These are phyloP conservation scores for Pegea sp. DNA, from an alignment of 23 tunicate genomes.

Conservation along the genomic window DNA sequence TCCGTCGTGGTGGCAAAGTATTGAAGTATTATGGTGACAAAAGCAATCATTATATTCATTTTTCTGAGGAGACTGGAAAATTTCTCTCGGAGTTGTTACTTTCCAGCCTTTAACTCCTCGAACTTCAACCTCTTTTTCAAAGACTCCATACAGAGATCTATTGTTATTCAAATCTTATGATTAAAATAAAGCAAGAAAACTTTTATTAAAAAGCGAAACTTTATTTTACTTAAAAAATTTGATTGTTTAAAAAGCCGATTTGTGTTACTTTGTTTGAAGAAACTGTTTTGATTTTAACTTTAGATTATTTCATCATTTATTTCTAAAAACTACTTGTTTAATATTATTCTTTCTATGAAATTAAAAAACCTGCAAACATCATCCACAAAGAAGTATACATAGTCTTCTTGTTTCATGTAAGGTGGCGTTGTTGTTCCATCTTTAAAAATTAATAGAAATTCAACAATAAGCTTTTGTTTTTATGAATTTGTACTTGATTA, in stretches of 20 bases:
- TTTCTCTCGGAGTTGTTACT: constrained; percentile 30
- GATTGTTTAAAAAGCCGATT: no score
- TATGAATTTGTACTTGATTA: no score
- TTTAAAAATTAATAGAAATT: constrained; percentile 4
- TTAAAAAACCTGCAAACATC: constrained; percentile 86
- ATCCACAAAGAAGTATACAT: constrained; percentile 66
- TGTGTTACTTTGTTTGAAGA: no score
- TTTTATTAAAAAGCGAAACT: no score
- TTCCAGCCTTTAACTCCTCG: constrained; percentile 47
- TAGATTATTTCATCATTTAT: no score
- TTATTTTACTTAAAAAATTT: no score
- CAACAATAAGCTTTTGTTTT: background rate
- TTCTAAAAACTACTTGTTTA: no score
- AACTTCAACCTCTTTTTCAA: constrained; percentile 15
- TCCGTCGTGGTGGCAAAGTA: constrained; percentile 45
- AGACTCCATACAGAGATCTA: constrained; percentile 54
- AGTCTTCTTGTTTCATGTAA: constrained; percentile 40
- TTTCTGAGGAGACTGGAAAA: constrained; percentile 21
- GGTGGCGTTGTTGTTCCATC: constrained; percentile 83
- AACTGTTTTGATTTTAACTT: no score
- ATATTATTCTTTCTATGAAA: no score
- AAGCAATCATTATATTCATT: constrained; percentile 40
- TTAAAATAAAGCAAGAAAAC: no score
- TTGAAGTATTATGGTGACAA: constrained; percentile 23
- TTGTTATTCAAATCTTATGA: no score